Evolutionary conservation across 1,140 invertebrate species (phyloP), one percentile per base, ranked within the genome.

Genomic region (Cydia pomonella): DNA sequence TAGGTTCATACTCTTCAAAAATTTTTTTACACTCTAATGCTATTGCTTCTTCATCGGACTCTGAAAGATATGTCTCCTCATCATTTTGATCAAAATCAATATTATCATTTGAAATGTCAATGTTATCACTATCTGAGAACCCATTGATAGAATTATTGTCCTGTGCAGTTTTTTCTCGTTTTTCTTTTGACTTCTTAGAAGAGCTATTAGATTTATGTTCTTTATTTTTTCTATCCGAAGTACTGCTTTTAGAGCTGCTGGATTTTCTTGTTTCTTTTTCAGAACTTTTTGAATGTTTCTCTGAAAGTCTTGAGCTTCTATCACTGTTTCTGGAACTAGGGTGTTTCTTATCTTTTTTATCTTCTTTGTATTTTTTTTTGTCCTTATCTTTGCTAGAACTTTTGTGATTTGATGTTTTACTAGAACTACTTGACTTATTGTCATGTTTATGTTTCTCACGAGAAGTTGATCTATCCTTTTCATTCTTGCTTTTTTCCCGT

Each of bases 1-100:
- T 77, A 21, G 92, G 93, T 44, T 93, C 87, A 90, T 93, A 93
- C 79, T 93, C 93, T 81, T 93, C 92, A 92, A 93, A 93, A 79
- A 93, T 93, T 82, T 84, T 92, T 77, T 92, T 89, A 83, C 93
- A 93, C 83, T 93, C 89, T 76, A 91, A 79, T 47, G 86, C 88
- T 77, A 93, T 92, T 64, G 80, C 78, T 75, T 93, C 92, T 81
- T 93, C 92, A 86, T 93, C 93, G 29, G 91, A 90, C 63, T 93
- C 93, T 53, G 91, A 92, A 62, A 91, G 74, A 73, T 84, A 82
- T 63, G 77, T 59, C 53, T 88, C 85, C 64, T 86, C 84, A 76
- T 84, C 81, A 72, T 77, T 77, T 25, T 75, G 23, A 18, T 69
- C 66, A 71, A 71, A 38, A 23, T n/a, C 53, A 18, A 23, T 21